These are phyloP conservation scores for Cantharis lateralis DNA, from an alignment of 2,888 invertebrate species.

Conservation along the genomic window DNA sequence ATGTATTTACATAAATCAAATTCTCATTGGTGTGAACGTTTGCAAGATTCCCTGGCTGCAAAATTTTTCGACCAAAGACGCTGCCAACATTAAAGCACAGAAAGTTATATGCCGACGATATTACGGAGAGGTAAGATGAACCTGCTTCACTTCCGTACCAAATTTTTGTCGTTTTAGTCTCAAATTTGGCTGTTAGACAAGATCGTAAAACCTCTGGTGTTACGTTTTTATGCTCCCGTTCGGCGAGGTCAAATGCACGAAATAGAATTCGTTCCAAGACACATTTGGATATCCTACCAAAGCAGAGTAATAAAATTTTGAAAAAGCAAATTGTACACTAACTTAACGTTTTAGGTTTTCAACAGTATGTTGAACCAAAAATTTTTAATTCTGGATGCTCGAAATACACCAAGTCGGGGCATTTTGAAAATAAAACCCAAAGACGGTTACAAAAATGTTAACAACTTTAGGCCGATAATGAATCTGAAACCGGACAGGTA, in stretches of 20 bases:
- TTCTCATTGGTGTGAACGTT: conserved; percentile 3
- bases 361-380: not conserved
- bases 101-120: conserved; percentile 3
- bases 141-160: not conserved
- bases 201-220: conserved; percentile 29
- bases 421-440: conserved; percentile 25
- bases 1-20: conserved; percentile 10
- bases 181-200: conserved; percentile 28
- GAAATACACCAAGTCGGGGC: conserved; percentile 4
- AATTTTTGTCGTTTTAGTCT: conserved; percentile 4
- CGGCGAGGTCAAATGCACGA: conserved; percentile 19
- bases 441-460: conserved; percentile 11
- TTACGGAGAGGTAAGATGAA: conserved; percentile 13
- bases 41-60: conserved; percentile 16
- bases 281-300: conserved; percentile 19
- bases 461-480: conserved; percentile 21
- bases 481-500: conserved; percentile 3
- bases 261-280: conserved; percentile 23
- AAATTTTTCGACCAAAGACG: not conserved
- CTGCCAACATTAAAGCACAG: not conserved
- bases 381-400: not conserved
- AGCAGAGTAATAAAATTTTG: conserved; percentile 11
- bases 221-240: conserved; percentile 10
- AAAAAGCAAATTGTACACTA: not conserved
- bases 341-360: conserved; percentile 9